A percentile compares a stretch with the other conserved stretches of the same genome.
phyloP scores from a whole-genome alignment of 2,113 vertebrate genomes.

The Scalopus aquaticus region DNA sequence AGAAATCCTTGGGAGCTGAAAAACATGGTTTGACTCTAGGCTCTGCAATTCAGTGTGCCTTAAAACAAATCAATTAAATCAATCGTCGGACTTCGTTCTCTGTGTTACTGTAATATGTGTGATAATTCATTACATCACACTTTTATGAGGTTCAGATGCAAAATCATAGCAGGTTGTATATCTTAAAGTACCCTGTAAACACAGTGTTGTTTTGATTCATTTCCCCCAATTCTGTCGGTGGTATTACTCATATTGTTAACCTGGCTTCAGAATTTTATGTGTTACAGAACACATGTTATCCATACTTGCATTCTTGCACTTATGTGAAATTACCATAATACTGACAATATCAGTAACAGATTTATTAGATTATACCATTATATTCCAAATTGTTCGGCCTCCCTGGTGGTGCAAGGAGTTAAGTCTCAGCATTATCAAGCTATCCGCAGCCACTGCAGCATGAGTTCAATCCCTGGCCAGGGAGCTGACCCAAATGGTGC shows the following conservation, averaged over 20 bases:
- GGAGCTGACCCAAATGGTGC: too few species aligned
- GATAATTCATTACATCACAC: neutral
- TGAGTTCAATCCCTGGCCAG: too few species aligned
- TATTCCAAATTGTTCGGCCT: too few species aligned
- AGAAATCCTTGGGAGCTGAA: neutral
- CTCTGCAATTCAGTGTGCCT: neutral
- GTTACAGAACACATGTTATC: neutral
- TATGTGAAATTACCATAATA: neutral
- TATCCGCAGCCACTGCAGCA: too few species aligned
- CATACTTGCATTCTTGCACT: neutral
- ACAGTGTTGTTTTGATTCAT: neutral
- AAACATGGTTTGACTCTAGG: neutral
- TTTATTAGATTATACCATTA: neutral
- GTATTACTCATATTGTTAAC: neutral
- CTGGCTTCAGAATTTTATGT: neutral
- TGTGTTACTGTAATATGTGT: neutral
- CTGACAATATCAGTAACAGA: neutral
- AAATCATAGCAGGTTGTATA: neutral
- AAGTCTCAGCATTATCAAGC: too few species aligned
- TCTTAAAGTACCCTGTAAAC: neutral
- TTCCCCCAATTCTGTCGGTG: neutral
- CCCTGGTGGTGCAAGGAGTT: too few species aligned
- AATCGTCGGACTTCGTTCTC: neutral
- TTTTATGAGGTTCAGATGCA: neutral
- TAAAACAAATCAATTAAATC: neutral